Conservation (phyloP, 2,113 vertebrate genomes). For the Podocnemis expansa region DNA sequence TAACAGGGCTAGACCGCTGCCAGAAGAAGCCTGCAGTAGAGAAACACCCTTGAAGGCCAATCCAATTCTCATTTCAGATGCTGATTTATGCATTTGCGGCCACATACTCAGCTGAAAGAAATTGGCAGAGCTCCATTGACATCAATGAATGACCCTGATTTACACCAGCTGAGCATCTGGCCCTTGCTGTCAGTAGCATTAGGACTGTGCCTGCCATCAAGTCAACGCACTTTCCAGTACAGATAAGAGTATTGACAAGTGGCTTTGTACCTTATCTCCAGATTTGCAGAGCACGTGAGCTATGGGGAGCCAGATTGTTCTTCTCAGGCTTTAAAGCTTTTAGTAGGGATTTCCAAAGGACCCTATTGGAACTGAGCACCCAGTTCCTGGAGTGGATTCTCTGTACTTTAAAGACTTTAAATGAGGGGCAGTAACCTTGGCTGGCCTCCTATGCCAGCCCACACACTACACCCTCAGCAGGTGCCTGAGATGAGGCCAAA, state of each 20-base stretch:
- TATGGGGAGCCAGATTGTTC: background rate
- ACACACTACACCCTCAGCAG: no score
- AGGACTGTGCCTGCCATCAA: background rate
- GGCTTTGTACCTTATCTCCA: accelerated
- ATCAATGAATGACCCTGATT: background rate
- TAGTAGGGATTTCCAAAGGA: no score
- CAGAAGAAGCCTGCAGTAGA: no score
- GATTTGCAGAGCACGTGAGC: background rate
- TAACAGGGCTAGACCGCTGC: no score
- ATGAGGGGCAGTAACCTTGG: no score
- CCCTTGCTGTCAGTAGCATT: background rate
- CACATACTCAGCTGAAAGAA: background rate
- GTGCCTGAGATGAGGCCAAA: no score
- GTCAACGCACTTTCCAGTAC: background rate
- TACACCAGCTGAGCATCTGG: background rate
- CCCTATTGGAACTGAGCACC: background rate
- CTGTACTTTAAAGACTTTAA: no score
- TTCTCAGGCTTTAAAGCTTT: background rate
- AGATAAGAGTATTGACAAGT: accelerated
- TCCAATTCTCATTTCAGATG: background rate
- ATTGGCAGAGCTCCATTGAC: background rate
- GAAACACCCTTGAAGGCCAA: background rate
- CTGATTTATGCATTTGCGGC: background rate
- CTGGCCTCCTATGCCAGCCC: no score
- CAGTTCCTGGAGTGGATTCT: background rate